Evolutionary conservation across 2,888 invertebrate genomes (phyloP), one percentile per base, ranked within the genome.

Genomic region (Leptopilina syphax): DNA sequence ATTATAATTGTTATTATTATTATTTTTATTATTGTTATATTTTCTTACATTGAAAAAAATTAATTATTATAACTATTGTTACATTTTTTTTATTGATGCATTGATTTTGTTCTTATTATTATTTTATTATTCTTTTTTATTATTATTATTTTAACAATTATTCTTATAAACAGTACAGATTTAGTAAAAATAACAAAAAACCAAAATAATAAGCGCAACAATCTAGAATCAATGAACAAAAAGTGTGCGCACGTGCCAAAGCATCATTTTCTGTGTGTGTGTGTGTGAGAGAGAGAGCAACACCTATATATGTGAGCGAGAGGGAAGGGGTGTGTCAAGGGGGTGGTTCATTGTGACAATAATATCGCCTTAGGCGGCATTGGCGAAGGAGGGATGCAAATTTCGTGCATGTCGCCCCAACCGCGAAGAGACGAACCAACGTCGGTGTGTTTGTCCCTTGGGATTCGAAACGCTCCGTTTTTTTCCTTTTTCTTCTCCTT

Each of bases 351-450:
- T 91, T 89, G 91, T 87, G 88, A 89, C 87, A 88, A 90, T 89
- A 88, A 91, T 90, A 89, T 89, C 89, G 91, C 91, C 90, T 88
- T 89, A 85, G 88, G 91, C 89, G 83, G 85, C 89, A 86, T 88
- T 87, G 89, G 87, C 89, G 89, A 89, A 85, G 87, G 84, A 85
- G 86, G 84, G 85, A 86, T 87, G 85, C 85, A 85, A 88, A 88
- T 88, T 86, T 88, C 86, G 85, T 83, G 81, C 81, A 85, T 66
- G 47, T 66, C 34, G 54, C 57, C 73, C 73, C 57, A 73, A 73
- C 73, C 73, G n/a, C 73, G 57, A 73, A 73, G 57, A 34, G 57
- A 57, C 73, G 54, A 70, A 44, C 44, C 44, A 27, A 10, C 70
- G 24, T 47, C 70, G 54, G 13, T 70, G 54, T 70, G 44, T 8